A percentile compares a stretch with the other conserved stretches of the same genome.
Evolutionary conservation across 2,888 invertebrate species (phyloP).

Genomic region (Drosophila falleni): DNA sequence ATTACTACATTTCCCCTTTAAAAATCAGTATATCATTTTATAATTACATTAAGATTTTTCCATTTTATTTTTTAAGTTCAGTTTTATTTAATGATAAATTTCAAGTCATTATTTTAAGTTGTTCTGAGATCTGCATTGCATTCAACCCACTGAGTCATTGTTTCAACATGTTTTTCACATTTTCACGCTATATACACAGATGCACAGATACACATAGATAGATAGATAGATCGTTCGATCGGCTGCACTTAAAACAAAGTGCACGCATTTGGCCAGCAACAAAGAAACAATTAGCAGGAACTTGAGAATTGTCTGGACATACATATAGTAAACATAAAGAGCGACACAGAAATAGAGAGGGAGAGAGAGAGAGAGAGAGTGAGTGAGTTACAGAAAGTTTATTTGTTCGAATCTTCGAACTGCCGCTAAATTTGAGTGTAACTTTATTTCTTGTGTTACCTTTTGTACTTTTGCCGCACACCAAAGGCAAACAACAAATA

Average conservation of each 20-base stretch:
- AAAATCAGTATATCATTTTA: too few relatives aligned
- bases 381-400: constrained; percentile 52
- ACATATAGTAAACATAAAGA: constrained; percentile 28
- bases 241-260: constrained; percentile 76
- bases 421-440: constrained; percentile 80
- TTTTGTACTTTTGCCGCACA: constrained; percentile 76
- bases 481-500: constrained; percentile 36
- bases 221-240: constrained; percentile 30
- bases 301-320: constrained; percentile 66
- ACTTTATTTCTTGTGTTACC: constrained; percentile 63
- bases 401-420: constrained; percentile 66
- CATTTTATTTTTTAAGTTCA: background rate
- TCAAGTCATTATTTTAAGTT: background rate
- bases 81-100: too few relatives aligned
- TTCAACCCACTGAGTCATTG: constrained; percentile 1
- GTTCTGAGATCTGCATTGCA: background rate
- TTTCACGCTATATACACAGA: constrained; percentile 9
- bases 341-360: background rate
- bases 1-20: too few relatives aligned
- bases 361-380: background rate
- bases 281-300: constrained; percentile 68
- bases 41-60: too few relatives aligned
- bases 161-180: constrained; percentile 19
- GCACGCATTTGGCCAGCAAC: constrained; percentile 67
- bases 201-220: background rate